Conservation (phyloP, 2,113 vertebrate species). For the Ageneiosus marmoratus region DNA sequence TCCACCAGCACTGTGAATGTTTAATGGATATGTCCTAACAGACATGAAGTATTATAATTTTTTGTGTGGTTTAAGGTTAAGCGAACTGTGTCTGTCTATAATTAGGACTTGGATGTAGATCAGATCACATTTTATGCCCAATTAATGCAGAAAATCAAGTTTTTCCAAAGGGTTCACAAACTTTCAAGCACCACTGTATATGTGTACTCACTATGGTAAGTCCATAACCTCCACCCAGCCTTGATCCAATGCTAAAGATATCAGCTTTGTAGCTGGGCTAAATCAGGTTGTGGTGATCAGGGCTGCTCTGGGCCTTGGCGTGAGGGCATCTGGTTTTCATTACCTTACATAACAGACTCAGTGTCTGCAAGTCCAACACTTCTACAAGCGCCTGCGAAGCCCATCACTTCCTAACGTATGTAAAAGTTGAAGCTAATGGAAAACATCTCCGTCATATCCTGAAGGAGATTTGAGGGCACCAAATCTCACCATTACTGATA, state of each 20-base stretch:
- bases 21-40: too few species aligned
- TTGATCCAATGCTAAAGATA: slow-evolving; percentile 21
- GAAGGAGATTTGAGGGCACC: not conserved
- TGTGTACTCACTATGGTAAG: not conserved
- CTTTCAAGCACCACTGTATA: too few species aligned
- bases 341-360: slow-evolving; percentile 57
- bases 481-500: not conserved
- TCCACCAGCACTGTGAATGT: too few species aligned
- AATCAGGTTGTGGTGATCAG: slow-evolving; percentile 44
- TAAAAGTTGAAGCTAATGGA: slow-evolving; percentile 19
- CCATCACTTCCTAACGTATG: slow-evolving; percentile 30
- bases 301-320: slow-evolving; percentile 43
- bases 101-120: slow-evolving; percentile 11
- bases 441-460: not conserved
- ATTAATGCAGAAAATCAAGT: too few species aligned
- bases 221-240: slow-evolving; percentile 37
- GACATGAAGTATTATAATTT: too few species aligned
- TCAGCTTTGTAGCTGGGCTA: slow-evolving; percentile 24
- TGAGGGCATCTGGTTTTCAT: slow-evolving; percentile 61
- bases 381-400: slow-evolving; percentile 61
- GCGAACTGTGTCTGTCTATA: not conserved
- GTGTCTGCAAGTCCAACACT: slow-evolving; percentile 58
- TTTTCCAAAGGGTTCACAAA: too few species aligned
- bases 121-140: too few species aligned
- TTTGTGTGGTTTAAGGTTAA: too few species aligned